Evolutionary conservation across 2,113 vertebrate genomes (phyloP).

Genomic region (Heterotilapia buettikoferi): DNA sequence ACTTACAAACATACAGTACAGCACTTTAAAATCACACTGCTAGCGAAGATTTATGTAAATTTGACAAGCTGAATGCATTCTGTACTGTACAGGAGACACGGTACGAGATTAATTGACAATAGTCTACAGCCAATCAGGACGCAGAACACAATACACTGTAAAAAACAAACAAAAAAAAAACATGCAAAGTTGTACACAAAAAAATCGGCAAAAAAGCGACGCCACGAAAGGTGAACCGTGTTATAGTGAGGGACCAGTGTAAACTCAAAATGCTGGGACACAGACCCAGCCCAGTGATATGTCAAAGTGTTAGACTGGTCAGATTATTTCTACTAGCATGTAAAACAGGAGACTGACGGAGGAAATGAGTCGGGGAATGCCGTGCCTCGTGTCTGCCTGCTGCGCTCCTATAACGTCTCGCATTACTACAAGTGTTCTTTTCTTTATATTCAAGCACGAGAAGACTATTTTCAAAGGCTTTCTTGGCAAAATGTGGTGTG

Average conservation of each 20-base stretch:
- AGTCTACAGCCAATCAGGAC: background rate
- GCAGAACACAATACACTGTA: accelerated
- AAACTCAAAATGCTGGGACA: background rate
- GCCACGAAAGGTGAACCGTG: background rate
- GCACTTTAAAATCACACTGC: background rate
- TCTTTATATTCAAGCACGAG: background rate
- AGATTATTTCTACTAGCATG: background rate
- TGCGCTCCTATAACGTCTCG: background rate
- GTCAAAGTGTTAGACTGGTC: background rate
- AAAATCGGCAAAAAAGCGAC: accelerated
- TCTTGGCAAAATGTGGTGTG: slow-evolving; percentile 16
- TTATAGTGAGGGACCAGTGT: accelerated
- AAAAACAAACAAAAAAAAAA: background rate
- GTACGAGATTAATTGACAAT: background rate
- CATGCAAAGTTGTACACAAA: background rate
- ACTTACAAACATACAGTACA: background rate
- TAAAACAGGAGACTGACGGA: background rate
- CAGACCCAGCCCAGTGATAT: background rate
- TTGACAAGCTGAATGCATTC: background rate
- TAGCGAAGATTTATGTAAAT: accelerated
- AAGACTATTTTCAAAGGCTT: slow-evolving; percentile 15
- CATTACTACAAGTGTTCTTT: slow-evolving; percentile 26
- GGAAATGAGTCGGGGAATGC: background rate
- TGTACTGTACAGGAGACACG: background rate
- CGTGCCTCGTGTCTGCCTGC: background rate